A percentile compares a stretch with the other conserved stretches of the same genome.
These are phyloP conservation scores for Hedychridium roseum DNA, from an alignment of 2,888 invertebrate species.

Conservation along the genomic window DNA sequence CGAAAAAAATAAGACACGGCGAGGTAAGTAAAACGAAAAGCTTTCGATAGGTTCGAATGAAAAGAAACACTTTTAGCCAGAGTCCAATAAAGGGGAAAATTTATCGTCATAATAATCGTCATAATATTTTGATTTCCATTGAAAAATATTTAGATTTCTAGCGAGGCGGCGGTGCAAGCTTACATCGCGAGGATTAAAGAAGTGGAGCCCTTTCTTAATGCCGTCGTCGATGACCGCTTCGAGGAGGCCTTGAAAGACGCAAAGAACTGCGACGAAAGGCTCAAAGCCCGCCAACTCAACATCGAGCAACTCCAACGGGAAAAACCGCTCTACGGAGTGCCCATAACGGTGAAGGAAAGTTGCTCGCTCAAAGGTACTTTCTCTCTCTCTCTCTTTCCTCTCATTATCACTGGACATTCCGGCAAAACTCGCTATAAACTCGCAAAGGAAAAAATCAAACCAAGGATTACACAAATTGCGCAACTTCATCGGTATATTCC, in stretches of 20 bases:
- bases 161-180: constrained; percentile 74
- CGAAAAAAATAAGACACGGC: constrained; percentile 48
- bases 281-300: constrained; percentile 68
- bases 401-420: neutral
- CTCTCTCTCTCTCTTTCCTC: neutral
- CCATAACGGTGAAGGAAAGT: constrained; percentile 86
- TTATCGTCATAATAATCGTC: too few species aligned
- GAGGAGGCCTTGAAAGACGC: constrained; percentile 80
- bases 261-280: constrained; percentile 73
- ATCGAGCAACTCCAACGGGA: constrained; percentile 72
- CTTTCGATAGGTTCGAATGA: too few species aligned
- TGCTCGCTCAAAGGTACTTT: constrained; percentile 76
- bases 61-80: too few species aligned
- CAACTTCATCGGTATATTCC: too few species aligned
- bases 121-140: neutral
- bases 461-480: too few species aligned
- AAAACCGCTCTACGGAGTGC: constrained; percentile 83
- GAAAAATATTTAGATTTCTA: constrained; percentile 68
- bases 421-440: neutral
- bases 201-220: constrained; percentile 82
- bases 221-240: constrained; percentile 81
- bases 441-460: too few species aligned
- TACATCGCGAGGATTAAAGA: constrained; percentile 80
- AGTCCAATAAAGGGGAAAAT: too few species aligned
- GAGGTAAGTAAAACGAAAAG: constrained; percentile 50